These are phyloP conservation scores for Drosophila yakuba DNA, from an alignment of 1,140 invertebrate genomes.

Conservation along the genomic window DNA sequence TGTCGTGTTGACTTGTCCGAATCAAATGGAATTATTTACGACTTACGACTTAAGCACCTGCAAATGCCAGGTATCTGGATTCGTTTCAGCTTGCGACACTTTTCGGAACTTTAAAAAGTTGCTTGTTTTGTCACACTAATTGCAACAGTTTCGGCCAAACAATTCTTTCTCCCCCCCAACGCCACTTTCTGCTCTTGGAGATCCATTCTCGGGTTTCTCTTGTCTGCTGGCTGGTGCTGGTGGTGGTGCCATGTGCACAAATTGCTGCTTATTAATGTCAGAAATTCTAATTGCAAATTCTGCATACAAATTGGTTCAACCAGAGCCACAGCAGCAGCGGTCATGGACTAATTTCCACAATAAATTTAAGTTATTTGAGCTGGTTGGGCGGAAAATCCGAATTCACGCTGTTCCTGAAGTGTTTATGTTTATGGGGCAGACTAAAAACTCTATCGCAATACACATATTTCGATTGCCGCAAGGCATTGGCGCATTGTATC, in stretches of 20 bases:
- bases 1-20: neutral
- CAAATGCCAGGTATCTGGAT: slow-evolving; percentile 1
- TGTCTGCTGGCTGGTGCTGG: slow-evolving; percentile 22
- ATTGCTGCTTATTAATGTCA: slow-evolving; percentile 82
- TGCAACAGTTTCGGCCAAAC: slow-evolving; percentile 39
- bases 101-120: slow-evolving; percentile 12
- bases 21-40: slow-evolving; percentile 16
- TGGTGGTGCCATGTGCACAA: slow-evolving; percentile 64
- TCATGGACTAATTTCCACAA: slow-evolving; percentile 74
- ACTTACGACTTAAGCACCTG: neutral
- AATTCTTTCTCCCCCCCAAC: slow-evolving; percentile 5
- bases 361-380: slow-evolving; percentile 78
- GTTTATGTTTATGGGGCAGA: neutral
- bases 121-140: slow-evolving; percentile 23
- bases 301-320: slow-evolving; percentile 69
- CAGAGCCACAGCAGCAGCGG: slow-evolving; percentile 17
- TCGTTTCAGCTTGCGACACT: neutral
- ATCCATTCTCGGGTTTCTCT: neutral
- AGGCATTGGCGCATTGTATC: too few species aligned
- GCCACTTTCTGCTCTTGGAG: neutral
- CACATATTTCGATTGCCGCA: too few species aligned
- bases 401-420: neutral
- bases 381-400: neutral
- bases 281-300: slow-evolving; percentile 78
- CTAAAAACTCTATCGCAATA: too few species aligned